Conservation (phyloP, 2,888 invertebrate genomes). For the Amiota mariae region DNA sequence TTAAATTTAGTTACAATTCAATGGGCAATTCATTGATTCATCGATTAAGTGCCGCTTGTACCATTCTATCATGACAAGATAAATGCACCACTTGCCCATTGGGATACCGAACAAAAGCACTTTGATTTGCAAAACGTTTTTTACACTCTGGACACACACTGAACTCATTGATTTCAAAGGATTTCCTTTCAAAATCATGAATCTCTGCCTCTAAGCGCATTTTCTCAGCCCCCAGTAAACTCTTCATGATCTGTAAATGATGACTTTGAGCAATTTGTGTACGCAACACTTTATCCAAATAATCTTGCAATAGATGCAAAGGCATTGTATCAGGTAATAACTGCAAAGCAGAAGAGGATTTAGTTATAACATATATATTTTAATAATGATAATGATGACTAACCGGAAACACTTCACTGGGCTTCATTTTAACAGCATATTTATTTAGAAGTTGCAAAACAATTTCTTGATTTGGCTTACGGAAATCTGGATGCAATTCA, state of each 20-base stretch:
- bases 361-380: background rate
- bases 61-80: slow-evolving; percentile 81
- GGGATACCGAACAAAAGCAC: slow-evolving; percentile 94
- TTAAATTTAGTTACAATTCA: too few relatives aligned
- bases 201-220: slow-evolving; percentile 86
- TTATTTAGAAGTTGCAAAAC: slow-evolving; percentile 87
- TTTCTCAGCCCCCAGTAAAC: slow-evolving; percentile 88
- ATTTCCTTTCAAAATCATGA: slow-evolving; percentile 86
- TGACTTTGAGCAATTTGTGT: slow-evolving; percentile 83
- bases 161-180: slow-evolving; percentile 88
- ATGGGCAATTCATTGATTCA: too few relatives aligned
- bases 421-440: slow-evolving; percentile 89
- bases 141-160: slow-evolving; percentile 93
- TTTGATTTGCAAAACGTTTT: slow-evolving; percentile 93
- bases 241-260: slow-evolving; percentile 85
- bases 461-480: slow-evolving; percentile 84
- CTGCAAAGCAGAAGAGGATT: slow-evolving; percentile 64
- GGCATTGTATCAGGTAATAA: slow-evolving; percentile 88
- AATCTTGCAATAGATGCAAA: slow-evolving; percentile 83
- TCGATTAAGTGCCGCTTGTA: slow-evolving; percentile 29
- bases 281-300: slow-evolving; percentile 85
- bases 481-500: slow-evolving; percentile 77
- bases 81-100: slow-evolving; percentile 94
- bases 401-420: slow-evolving; percentile 79
- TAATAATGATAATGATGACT: slow-evolving; percentile 21